Evolutionary conservation across 1,140 invertebrate genomes (phyloP), one percentile per base, ranked within the genome.

Genomic region (Pogonus chalceus): DNA sequence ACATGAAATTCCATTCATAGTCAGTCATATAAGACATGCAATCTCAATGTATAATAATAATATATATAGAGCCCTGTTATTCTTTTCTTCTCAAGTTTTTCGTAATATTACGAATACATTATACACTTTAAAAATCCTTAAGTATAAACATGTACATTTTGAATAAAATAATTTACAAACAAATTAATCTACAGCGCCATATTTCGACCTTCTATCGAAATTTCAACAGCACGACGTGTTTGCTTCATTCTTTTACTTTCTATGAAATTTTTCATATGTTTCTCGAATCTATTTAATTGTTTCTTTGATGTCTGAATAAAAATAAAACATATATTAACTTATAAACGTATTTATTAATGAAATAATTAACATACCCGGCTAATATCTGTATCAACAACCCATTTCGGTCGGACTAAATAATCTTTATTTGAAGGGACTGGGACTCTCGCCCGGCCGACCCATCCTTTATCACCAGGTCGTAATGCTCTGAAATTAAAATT

Each of bases 381-480:
- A 71, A 93, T 87, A 70, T 94, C 90, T 12, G 82, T 78, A 60
- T 96, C 92, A 56, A 83, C 81, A 55, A 85, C 88, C 80, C 89
- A 95, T 68, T 92, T 90, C 1, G 96, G 96, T 54, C 96, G 74
- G 51, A 93, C 82, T 22, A 98, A 87, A 69, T 99, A 99, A 71
- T 98, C 96, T 76, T 95, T 97, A 65, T 86, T 93, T 35, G 94
- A 98, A 46, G 94, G 94, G 65, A 83, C 73, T 16, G 96, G 96
- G 48, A 99, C 96, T 59, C 96, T 78, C 14, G 96, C 96, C 68
- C 96, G 76, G 9, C 84, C 83, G 47, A 98, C 84, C 90, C 92
- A 98, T 23, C 96, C 96, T 58, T 90, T 87, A 67, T 98, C 93
- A 54, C 96, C 95, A 0, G 96, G 95, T 58, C 91, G 75, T 22